phyloP scores from a whole-genome alignment of 92 coral and sea anemone species.

The Epizoanthus fatuus region DNA sequence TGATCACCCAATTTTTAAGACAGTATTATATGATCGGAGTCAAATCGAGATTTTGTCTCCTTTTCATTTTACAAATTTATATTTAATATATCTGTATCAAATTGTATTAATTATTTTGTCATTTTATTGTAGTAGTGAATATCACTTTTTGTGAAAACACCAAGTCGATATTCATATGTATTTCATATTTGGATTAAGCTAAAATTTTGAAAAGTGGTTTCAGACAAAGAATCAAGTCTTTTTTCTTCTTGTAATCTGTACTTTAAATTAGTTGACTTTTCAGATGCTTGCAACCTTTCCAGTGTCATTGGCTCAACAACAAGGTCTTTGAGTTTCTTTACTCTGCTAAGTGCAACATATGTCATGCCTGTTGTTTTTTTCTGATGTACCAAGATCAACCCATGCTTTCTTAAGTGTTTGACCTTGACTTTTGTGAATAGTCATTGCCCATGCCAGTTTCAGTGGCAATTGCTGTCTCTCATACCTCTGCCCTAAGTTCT shows the following conservation, averaged over 20 bases:
- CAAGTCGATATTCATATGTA: too few species aligned
- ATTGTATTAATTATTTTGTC: too few species aligned
- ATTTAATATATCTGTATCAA: neutral
- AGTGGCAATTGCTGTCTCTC: constrained; percentile 29
- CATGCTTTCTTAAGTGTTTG: constrained; percentile 23
- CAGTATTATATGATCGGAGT: too few species aligned
- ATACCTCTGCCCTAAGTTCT: constrained; percentile 56
- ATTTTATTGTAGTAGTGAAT: too few species aligned
- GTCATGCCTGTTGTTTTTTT: constrained; percentile 59
- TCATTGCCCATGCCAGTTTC: too few species aligned
- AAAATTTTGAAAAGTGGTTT: constrained; percentile 17
- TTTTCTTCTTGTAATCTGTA: constrained; percentile 72
- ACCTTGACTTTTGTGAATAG: neutral
- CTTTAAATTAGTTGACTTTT: constrained; percentile 56
- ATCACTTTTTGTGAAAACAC: too few species aligned
- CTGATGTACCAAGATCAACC: constrained; percentile 68
- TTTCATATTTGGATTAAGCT: too few species aligned
- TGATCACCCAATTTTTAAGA: too few species aligned
- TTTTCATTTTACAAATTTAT: neutral
- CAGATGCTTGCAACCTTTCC: constrained; percentile 59
- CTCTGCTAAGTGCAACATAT: constrained; percentile 74
- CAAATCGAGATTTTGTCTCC: too few species aligned
- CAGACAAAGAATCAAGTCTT: constrained; percentile 49
- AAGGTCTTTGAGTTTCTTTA: constrained; percentile 61
- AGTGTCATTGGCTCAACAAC: constrained; percentile 66